A percentile compares a stretch with the other conserved stretches of the same genome.
phyloP scores from a whole-genome alignment of 2,888 invertebrate species.

The Polydrusus pterygomalis region DNA sequence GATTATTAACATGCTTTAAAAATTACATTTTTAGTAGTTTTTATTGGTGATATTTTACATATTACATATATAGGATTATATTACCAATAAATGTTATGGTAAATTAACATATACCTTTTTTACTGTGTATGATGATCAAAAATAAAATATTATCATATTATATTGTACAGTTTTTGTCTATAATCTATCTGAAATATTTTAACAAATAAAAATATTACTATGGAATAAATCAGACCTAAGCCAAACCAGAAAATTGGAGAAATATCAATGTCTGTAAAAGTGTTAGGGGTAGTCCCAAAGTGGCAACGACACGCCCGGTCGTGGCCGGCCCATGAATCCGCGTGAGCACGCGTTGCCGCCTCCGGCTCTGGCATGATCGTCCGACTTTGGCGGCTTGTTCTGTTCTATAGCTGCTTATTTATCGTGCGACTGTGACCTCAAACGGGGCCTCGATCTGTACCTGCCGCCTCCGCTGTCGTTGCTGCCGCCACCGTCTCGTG shows the following conservation, averaged over 20 bases:
- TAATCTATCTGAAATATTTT: no score
- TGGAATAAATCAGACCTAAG: constrained; percentile 1
- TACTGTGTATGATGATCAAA: no score
- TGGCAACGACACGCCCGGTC: constrained; percentile 71
- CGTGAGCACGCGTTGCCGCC: constrained; percentile 70
- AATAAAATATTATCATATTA: no score
- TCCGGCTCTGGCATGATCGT: constrained; percentile 66
- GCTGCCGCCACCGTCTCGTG: constrained; percentile 29
- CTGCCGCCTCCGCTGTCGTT: constrained; percentile 43
- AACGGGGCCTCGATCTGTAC: constrained; percentile 65
- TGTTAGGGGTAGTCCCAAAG: constrained; percentile 55
- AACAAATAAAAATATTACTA: neutral
- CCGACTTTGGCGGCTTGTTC: constrained; percentile 66
- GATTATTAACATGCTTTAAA: no score
- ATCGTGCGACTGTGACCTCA: constrained; percentile 71
- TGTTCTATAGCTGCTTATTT: constrained; percentile 72
- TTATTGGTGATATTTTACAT: no score
- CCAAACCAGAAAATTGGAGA: constrained; percentile 34
- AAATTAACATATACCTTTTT: no score
- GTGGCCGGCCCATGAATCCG: constrained; percentile 67
- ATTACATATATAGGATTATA: no score
- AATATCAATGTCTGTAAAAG: constrained; percentile 51
- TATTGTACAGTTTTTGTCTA: no score
- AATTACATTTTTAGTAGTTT: no score
- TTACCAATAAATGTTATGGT: no score